phyloP scores from a whole-genome alignment of 2,797 vertebrate species.

The Sardinella longiceps region DNA sequence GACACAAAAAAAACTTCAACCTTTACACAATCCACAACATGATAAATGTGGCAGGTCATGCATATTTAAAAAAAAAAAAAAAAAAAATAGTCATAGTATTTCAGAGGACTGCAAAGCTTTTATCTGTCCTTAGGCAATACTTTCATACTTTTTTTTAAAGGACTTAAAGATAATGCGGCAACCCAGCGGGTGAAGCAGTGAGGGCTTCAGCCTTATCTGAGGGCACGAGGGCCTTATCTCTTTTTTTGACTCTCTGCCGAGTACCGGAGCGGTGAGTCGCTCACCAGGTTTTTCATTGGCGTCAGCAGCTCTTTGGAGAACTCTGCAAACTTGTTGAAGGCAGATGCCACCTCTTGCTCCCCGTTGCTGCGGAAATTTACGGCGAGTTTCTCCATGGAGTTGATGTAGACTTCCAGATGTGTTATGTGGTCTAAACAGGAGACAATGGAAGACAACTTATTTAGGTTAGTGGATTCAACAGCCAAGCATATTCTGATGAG shows the following conservation, averaged over 20 bases:
- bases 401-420: constrained; percentile 78
- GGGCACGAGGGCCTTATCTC: neutral
- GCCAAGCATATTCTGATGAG: neutral
- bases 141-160: constrained; percentile 16
- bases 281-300: constrained; percentile 79
- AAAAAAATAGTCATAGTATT: neutral
- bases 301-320: constrained; percentile 79
- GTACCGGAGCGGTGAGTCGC: neutral
- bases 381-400: constrained; percentile 80
- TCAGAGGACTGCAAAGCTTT: neutral
- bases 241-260: neutral
- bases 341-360: constrained; percentile 75
- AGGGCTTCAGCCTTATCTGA: neutral
- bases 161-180: neutral
- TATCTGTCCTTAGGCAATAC: neutral
- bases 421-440: constrained; percentile 68
- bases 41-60: neutral
- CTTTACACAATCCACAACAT: neutral
- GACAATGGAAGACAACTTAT: neutral
- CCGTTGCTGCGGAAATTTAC: constrained; percentile 79
- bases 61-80: constrained; percentile 10
- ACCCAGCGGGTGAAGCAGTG: neutral
- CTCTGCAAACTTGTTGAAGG: constrained; percentile 79
- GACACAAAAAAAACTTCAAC: constrained; percentile 25
- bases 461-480: neutral